A percentile compares a stretch with the other conserved stretches of the same genome.
Conservation (phyloP, 2,888 invertebrate genomes). For the Chirona hameri region DNA sequence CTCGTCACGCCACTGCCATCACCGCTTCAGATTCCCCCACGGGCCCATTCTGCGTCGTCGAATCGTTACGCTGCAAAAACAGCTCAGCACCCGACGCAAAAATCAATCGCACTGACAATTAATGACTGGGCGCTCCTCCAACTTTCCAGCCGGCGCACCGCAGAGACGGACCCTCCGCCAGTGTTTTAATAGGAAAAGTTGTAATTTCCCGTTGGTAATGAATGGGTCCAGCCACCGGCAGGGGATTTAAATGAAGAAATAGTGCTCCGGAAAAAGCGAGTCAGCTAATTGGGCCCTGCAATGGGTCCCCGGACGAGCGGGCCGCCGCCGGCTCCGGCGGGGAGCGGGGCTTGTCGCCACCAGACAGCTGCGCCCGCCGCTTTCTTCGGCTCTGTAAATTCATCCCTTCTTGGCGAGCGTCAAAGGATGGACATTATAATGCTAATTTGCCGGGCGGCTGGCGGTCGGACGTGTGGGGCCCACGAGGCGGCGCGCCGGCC, state of each 20-base stretch:
- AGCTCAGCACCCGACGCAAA: background rate
- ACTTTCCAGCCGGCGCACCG: background rate
- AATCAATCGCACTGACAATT: constrained; percentile 24
- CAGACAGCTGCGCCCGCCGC: constrained; percentile 23
- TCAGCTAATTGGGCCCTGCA: background rate
- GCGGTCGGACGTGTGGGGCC: background rate
- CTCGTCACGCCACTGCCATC: too few species aligned
- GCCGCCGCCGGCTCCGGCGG: background rate
- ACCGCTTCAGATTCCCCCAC: too few species aligned
- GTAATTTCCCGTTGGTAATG: constrained; percentile 27
- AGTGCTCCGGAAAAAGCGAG: background rate
- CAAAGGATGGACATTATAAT: constrained; percentile 24
- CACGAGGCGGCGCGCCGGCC: background rate
- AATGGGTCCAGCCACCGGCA: background rate
- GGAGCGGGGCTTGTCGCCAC: background rate
- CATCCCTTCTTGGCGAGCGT: constrained; percentile 13
- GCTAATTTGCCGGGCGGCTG: constrained; percentile 10
- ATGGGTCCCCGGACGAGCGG: background rate
- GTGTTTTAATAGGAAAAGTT: constrained; percentile 27
- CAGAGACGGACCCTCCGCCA: background rate
- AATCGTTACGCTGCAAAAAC: constrained; percentile 1
- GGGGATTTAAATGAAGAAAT: constrained; percentile 29
- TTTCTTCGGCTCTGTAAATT: constrained; percentile 3
- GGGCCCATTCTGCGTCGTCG: too few species aligned
- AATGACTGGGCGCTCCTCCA: constrained; percentile 1